phyloP scores from a whole-genome alignment of 1,140 invertebrate species.

The Dendroctonus valens region DNA sequence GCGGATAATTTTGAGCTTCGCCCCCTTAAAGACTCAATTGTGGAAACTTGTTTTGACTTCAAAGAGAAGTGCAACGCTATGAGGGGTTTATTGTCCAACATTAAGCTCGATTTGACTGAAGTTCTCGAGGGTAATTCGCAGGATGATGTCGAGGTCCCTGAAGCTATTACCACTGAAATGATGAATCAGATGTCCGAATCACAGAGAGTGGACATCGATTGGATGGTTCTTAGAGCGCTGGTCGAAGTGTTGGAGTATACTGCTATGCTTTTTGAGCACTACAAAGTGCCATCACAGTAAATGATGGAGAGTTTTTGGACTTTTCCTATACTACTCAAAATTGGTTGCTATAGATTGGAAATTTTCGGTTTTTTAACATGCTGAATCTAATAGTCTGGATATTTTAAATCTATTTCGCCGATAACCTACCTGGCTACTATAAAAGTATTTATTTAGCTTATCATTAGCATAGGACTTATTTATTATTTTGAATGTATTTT shows the following conservation, averaged over 20 bases:
- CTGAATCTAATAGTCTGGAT: no score
- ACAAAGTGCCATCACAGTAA: background rate
- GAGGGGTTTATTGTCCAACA: conserved; percentile 53
- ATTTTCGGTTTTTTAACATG: no score
- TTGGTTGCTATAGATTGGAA: no score
- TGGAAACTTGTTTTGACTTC: no score
- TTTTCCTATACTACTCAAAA: no score
- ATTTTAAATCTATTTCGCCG: no score
- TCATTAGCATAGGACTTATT: no score
- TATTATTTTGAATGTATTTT: no score
- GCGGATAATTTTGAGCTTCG: no score
- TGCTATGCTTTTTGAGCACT: conserved; percentile 53
- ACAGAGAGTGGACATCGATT: conserved; percentile 59
- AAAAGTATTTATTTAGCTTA: no score
- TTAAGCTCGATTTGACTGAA: conserved; percentile 59
- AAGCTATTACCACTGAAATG: conserved; percentile 53
- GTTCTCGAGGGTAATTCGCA: conserved; percentile 59
- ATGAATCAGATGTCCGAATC: conserved; percentile 50
- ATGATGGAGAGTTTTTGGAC: background rate
- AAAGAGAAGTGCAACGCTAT: background rate
- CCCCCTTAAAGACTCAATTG: no score
- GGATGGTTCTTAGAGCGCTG: conserved; percentile 67
- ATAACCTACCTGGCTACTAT: no score
- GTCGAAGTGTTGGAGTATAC: conserved; percentile 63
- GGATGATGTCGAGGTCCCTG: conserved; percentile 52